Percentiles rank a stretch among this genome's conserved stretches.
Evolutionary conservation across 2,888 invertebrate species (phyloP).

Genomic region (Anoplius nigerrimus): DNA sequence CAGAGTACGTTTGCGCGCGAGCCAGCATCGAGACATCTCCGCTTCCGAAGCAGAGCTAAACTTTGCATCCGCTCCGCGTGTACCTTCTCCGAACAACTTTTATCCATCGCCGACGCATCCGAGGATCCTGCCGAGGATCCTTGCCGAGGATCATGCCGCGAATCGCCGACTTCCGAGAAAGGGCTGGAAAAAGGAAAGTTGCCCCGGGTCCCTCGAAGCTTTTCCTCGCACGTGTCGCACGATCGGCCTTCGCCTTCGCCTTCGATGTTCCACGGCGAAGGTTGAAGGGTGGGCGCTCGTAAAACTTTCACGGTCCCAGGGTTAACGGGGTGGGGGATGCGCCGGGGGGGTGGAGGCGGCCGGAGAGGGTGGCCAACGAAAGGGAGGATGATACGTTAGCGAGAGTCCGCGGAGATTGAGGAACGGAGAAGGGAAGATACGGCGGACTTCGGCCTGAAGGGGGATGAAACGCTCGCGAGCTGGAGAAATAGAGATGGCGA

Average conservation of each 20-base stretch:
- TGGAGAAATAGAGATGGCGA: neutral
- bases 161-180: neutral
- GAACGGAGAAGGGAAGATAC: neutral
- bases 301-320: conserved; percentile 36
- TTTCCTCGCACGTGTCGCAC: conserved; percentile 5
- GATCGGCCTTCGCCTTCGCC: neutral
- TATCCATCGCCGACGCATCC: neutral
- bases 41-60: no score
- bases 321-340: no score
- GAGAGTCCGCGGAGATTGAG: neutral
- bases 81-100: no score
- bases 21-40: no score
- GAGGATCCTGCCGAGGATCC: neutral
- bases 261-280: neutral
- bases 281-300: conserved; percentile 27
- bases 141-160: neutral
- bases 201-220: conserved; percentile 44
- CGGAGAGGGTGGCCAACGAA: conserved; percentile 13
- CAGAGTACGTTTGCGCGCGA: no score
- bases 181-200: conserved; percentile 49
- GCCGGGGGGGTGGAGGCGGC: neutral
- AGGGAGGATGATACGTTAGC: conserved; percentile 16
- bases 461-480: neutral
- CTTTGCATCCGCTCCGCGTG: neutral
- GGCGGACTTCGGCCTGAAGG: neutral